A percentile compares a stretch with the other conserved stretches of the same genome.
Conservation (phyloP, 2,888 invertebrate genomes). For the Ferdinandea cuprea region DNA sequence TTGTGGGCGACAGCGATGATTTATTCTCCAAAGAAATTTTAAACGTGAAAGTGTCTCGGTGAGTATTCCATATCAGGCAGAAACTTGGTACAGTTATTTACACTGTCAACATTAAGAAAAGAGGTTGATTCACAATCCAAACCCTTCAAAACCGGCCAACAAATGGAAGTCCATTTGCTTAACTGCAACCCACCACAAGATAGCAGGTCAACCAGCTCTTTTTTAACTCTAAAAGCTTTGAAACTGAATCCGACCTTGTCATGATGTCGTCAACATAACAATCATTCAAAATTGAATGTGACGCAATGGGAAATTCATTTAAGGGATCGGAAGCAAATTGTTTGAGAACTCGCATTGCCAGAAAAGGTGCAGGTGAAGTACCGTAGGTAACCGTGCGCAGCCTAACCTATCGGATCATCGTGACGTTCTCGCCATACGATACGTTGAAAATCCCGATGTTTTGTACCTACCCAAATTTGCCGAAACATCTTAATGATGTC, state of each 20-base stretch:
- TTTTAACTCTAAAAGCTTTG: not conserved
- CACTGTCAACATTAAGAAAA: not conserved
- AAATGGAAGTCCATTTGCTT: no score
- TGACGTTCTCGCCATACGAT: no score
- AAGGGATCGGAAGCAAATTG: conserved; percentile 45
- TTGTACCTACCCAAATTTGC: no score
- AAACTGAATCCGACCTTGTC: conserved; percentile 53
- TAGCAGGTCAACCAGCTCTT: conserved; percentile 27
- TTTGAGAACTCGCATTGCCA: conserved; percentile 54
- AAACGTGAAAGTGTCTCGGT: no score
- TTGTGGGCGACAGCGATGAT: no score
- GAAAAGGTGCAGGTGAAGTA: conserved; percentile 54
- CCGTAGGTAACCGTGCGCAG: no score
- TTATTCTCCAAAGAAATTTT: no score
- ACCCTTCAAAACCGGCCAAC: conserved; percentile 7
- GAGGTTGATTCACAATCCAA: not conserved
- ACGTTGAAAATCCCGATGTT: no score
- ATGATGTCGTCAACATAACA: conserved; percentile 67
- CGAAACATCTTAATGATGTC: no score
- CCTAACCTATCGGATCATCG: no score
- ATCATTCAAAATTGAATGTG: conserved; percentile 33
- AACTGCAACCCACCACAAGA: conserved; percentile 25
- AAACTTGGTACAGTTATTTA: not conserved
- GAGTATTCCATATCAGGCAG: no score
- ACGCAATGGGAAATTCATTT: conserved; percentile 31